These are phyloP conservation scores for Caerostris extrusa DNA, from an alignment of 1,140 invertebrate species.

Conservation along the genomic window DNA sequence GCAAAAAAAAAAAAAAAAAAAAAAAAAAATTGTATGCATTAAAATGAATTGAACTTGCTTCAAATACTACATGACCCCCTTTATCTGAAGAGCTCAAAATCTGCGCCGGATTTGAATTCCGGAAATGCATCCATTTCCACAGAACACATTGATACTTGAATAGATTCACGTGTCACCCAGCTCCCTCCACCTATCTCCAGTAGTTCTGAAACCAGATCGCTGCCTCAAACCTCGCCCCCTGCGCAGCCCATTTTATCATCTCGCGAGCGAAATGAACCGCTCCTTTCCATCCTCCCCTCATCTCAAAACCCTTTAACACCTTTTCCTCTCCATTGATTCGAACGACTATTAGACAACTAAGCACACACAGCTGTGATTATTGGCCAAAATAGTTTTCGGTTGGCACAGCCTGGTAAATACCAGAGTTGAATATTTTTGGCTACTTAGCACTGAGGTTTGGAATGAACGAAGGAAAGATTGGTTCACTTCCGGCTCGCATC, in stretches of 20 bases:
- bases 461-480: background rate
- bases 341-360: slow-evolving; percentile 52
- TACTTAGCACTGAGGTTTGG: background rate
- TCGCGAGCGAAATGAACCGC: background rate
- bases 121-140: background rate
- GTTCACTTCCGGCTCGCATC: background rate
- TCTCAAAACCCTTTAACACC: slow-evolving; percentile 58
- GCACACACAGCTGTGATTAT: slow-evolving; percentile 31
- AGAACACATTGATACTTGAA: slow-evolving; percentile 26
- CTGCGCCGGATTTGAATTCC: background rate
- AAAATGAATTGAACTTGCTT: background rate
- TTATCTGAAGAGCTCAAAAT: background rate
- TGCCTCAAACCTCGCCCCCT: background rate
- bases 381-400: slow-evolving; percentile 62
- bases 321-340: slow-evolving; percentile 39
- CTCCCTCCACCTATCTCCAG: background rate
- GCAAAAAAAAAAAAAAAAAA: too few relatives aligned
- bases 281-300: too few relatives aligned
- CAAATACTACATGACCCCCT: background rate
- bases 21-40: too few relatives aligned
- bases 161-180: slow-evolving; percentile 19
- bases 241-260: background rate
- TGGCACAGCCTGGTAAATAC: background rate
- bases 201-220: background rate
- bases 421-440: slow-evolving; percentile 48